A percentile compares a stretch with the other conserved stretches of the same genome.
These are phyloP conservation scores for Drosophila siamana DNA, from an alignment of 2,888 invertebrate genomes.

Conservation along the genomic window DNA sequence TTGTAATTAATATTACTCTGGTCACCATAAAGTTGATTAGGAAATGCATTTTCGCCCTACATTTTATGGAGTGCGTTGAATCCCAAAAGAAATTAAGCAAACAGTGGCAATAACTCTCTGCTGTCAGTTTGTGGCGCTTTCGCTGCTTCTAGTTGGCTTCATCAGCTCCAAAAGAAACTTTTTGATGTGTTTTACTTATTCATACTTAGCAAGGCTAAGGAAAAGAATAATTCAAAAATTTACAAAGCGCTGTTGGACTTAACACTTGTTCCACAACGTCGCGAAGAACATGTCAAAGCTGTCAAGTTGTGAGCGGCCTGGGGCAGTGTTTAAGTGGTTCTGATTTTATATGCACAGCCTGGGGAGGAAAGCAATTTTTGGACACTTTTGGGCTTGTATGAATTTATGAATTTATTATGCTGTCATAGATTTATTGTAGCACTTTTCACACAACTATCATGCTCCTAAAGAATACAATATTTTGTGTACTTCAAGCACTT, in stretches of 20 bases:
- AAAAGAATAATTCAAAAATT: constrained; percentile 10
- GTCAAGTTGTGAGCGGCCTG: neutral
- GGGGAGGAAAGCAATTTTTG: neutral
- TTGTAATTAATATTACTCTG: neutral
- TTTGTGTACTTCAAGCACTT: constrained; percentile 14
- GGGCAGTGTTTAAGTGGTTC: constrained; percentile 3
- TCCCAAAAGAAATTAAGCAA: neutral
- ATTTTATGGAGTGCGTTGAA: neutral
- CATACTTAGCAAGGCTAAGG: constrained; percentile 1
- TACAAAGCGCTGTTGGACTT: constrained; percentile 11
- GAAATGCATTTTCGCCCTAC: neutral
- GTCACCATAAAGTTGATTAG: neutral
- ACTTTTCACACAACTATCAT: neutral
- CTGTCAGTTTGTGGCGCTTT: neutral
- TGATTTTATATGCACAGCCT: constrained; percentile 5
- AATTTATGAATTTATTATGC: neutral
- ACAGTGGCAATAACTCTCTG: neutral
- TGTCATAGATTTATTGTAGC: constrained; percentile 6
- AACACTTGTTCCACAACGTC: neutral
- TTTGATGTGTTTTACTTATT: constrained; percentile 11
- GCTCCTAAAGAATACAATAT: neutral
- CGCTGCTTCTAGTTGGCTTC: neutral
- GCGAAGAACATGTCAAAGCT: constrained; percentile 7
- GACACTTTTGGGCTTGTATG: neutral
- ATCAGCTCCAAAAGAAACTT: neutral